Conservation (phyloP, 1,140 invertebrate genomes). For the Lethocerus indicus region DNA sequence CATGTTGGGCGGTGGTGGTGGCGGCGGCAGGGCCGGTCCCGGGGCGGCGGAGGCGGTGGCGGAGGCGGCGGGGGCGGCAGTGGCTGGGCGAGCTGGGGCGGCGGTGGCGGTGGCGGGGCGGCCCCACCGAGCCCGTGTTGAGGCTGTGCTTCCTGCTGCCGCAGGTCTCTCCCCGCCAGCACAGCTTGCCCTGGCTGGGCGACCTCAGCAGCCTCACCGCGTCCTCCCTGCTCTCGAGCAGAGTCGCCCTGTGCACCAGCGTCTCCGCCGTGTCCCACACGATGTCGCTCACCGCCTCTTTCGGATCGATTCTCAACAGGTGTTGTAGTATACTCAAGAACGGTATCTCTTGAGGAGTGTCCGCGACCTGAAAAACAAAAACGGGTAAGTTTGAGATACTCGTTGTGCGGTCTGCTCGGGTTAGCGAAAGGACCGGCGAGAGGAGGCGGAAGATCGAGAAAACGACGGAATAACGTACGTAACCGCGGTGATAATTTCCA, state of each 20-base stretch:
- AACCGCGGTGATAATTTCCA: no score
- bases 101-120: constrained; percentile 23
- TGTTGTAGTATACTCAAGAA: constrained; percentile 86
- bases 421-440: no score
- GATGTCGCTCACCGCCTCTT: constrained; percentile 71
- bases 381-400: neutral
- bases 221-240: constrained; percentile 72
- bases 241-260: constrained; percentile 73
- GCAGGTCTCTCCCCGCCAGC: constrained; percentile 22
- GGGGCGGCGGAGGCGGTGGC: constrained; percentile 18
- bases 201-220: constrained; percentile 60
- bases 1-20: constrained; percentile 24
- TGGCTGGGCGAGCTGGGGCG: no score
- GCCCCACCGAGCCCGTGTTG: constrained; percentile 25
- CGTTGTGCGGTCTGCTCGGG: no score
- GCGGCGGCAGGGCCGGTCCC: constrained; percentile 25
- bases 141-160: constrained; percentile 24
- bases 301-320: constrained; percentile 72
- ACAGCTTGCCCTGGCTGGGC: constrained; percentile 40
- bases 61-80: constrained; percentile 29
- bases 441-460: no score
- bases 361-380: constrained; percentile 51
- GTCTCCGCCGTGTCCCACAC: constrained; percentile 86
- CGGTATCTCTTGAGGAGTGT: constrained; percentile 83
- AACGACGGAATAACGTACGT: no score